These are phyloP conservation scores for Colaptes auratus DNA, from an alignment of 2,113 vertebrate genomes.

Conservation along the genomic window DNA sequence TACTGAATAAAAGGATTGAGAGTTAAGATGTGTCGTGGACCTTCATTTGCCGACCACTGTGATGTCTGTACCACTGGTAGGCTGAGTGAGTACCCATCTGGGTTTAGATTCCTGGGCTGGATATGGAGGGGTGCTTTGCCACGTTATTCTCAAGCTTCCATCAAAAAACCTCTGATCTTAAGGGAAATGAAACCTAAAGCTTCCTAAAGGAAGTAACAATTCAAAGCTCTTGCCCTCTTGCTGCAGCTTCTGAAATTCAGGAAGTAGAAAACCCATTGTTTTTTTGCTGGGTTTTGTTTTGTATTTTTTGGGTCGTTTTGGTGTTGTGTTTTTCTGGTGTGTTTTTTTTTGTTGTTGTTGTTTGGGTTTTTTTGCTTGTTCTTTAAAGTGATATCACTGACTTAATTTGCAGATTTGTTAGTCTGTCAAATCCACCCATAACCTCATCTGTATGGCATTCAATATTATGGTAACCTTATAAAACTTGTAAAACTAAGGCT, in stretches of 20 bases:
- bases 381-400: accelerated
- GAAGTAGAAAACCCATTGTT: neutral
- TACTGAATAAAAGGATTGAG: neutral
- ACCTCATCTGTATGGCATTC: neutral
- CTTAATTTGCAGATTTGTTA: neutral
- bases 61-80: neutral
- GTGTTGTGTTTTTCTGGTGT: neutral
- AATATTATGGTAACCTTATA: neutral
- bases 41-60: neutral
- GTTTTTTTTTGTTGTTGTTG: neutral
- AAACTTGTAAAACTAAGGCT: neutral
- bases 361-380: slow-evolving; percentile 4
- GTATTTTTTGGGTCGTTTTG: too few species aligned
- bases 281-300: neutral
- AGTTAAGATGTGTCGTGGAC: neutral
- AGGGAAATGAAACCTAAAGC: neutral
- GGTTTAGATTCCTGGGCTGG: neutral
- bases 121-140: neutral
- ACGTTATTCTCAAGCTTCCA: neutral
- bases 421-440: neutral
- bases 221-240: neutral
- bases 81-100: neutral
- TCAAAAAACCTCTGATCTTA: neutral
- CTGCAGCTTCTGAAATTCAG: slow-evolving; percentile 20
- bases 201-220: neutral